Percentiles rank a stretch among this genome's conserved stretches.
Conservation (phyloP, 2,888 invertebrate species). For the Zaprionus obscuricornis region DNA sequence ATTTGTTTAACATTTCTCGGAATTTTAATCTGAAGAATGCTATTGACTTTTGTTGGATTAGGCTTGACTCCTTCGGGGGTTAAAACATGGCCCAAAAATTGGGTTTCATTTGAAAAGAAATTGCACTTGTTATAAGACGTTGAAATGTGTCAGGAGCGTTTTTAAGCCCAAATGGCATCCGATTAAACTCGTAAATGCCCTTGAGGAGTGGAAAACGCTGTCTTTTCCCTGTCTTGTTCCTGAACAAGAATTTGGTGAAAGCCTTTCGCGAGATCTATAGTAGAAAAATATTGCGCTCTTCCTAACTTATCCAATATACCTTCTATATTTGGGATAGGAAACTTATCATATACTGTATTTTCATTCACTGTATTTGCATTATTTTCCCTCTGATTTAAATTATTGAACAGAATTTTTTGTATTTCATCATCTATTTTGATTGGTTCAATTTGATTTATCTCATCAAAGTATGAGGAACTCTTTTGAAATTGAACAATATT, state of each 20-base stretch:
- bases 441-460: conserved; percentile 12
- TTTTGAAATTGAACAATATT: conserved; percentile 15
- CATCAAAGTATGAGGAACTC: conserved; percentile 16
- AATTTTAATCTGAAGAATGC: conserved; percentile 23
- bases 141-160: conserved; percentile 28
- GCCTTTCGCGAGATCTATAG: conserved; percentile 49
- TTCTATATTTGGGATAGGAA: conserved; percentile 42
- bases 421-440: conserved; percentile 17
- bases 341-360: conserved; percentile 28
- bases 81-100: conserved; percentile 2
- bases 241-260: conserved; percentile 40
- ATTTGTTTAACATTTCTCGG: conserved; percentile 22
- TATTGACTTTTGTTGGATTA: conserved; percentile 7
- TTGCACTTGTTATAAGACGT: conserved; percentile 21
- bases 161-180: conserved; percentile 26
- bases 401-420: conserved; percentile 20
- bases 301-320: conserved; percentile 54
- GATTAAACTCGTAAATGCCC: conserved; percentile 28
- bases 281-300: conserved; percentile 48
- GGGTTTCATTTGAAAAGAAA: conserved; percentile 9
- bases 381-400: conserved; percentile 19
- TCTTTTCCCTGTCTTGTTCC: conserved; percentile 43
- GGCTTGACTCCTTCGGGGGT: conserved; percentile 1
- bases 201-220: conserved; percentile 40
- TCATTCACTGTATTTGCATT: conserved; percentile 33